These are phyloP conservation scores for Crossocerus cetratus DNA, from an alignment of 2,888 invertebrate genomes.

Conservation along the genomic window DNA sequence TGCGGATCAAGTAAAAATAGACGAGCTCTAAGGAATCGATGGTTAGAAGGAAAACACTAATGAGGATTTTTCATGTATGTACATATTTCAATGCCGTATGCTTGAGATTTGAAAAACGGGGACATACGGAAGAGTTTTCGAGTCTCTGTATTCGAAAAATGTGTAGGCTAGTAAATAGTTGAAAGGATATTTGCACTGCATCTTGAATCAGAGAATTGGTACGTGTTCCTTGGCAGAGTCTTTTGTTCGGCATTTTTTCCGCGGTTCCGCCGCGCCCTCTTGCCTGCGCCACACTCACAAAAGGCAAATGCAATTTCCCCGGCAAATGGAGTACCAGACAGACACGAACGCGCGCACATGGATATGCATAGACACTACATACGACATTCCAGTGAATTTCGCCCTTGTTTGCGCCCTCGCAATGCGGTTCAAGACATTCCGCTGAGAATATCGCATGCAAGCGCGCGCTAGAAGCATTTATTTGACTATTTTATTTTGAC, in stretches of 20 bases:
- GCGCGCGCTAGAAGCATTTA: conserved; percentile 13
- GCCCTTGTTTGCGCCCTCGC: conserved; percentile 22
- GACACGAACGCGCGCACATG: too few relatives aligned
- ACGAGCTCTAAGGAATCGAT: too few relatives aligned
- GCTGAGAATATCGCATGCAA: neutral
- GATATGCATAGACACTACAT: conserved; percentile 30
- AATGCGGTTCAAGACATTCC: conserved; percentile 2
- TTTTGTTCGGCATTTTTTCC: neutral
- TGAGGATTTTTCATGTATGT: too few relatives aligned
- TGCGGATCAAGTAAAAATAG: too few relatives aligned
- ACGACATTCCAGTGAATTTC: conserved; percentile 34
- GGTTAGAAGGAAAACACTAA: too few relatives aligned
- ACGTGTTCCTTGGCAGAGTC: neutral
- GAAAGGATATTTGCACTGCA: too few relatives aligned
- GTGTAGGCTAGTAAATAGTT: too few relatives aligned
- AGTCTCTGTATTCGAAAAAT: too few relatives aligned
- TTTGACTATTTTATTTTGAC: conserved; percentile 11
- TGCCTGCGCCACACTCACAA: conserved; percentile 31
- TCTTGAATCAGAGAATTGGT: too few relatives aligned
- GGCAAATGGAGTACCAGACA: conserved; percentile 54
- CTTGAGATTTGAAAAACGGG: too few relatives aligned
- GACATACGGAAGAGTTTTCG: too few relatives aligned
- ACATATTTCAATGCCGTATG: too few relatives aligned
- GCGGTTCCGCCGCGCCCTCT: neutral
- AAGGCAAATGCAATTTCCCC: conserved; percentile 53